Percentiles rank a stretch among this genome's conserved stretches.
Conservation (phyloP, 2,888 invertebrate genomes). For the Lottia scabra region DNA sequence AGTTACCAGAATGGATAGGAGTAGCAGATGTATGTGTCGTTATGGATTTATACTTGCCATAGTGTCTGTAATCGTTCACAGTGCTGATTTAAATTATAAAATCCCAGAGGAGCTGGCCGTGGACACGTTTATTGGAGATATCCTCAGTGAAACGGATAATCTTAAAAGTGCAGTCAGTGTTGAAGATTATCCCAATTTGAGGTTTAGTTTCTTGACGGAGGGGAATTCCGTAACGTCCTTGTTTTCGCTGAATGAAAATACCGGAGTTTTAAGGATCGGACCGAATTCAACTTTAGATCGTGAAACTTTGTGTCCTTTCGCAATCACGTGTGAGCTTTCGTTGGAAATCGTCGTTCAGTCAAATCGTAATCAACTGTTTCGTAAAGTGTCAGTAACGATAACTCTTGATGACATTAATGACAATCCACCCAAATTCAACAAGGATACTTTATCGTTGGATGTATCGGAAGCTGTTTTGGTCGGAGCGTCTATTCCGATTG, state of each 20-base stretch:
- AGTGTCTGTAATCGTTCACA: background rate
- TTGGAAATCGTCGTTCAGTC: constrained; percentile 52
- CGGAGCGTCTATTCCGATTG: constrained; percentile 42
- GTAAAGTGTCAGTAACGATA: constrained; percentile 54
- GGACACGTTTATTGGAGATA: constrained; percentile 43
- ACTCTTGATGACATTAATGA: constrained; percentile 62
- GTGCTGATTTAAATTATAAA: constrained; percentile 17
- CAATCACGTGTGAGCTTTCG: constrained; percentile 39
- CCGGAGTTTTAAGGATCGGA: constrained; percentile 43
- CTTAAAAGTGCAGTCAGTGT: constrained; percentile 36
- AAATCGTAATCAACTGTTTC: constrained; percentile 48
- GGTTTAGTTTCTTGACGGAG: constrained; percentile 48
- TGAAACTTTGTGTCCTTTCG: constrained; percentile 47
- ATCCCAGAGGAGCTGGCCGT: constrained; percentile 28
- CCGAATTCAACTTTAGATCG: constrained; percentile 42
- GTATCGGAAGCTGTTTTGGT: constrained; percentile 50
- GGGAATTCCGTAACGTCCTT: constrained; percentile 36
- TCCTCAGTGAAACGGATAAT: constrained; percentile 43
- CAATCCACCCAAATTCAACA: constrained; percentile 54
- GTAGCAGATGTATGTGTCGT: background rate
- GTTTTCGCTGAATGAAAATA: constrained; percentile 47
- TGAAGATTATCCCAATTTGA: constrained; percentile 38
- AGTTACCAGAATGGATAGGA: too few relatives aligned
- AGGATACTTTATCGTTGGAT: constrained; percentile 33
- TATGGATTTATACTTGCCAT: background rate